These are phyloP conservation scores for Muscicapa comitata DNA, from an alignment of 2,797 vertebrate species.

Conservation along the genomic window DNA sequence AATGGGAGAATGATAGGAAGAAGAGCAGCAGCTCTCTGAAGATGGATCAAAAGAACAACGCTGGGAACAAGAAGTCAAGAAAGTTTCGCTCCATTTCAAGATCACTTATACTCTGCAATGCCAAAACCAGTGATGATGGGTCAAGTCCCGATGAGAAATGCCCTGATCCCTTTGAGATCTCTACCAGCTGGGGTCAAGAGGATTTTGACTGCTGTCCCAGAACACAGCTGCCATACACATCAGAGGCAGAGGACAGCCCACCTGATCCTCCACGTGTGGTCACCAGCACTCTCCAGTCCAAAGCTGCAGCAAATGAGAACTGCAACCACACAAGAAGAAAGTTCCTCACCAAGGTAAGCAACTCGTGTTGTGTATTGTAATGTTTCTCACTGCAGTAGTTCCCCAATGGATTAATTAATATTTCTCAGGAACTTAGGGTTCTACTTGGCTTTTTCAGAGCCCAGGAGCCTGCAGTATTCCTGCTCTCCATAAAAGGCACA, in stretches of 20 bases:
- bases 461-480: neutral
- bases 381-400: neutral
- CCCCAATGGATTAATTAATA: neutral
- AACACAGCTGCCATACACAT: slow-evolving; percentile 27
- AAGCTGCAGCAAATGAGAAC: slow-evolving; percentile 59
- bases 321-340: slow-evolving; percentile 76
- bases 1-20: slow-evolving; percentile 61
- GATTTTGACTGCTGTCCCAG: slow-evolving; percentile 49
- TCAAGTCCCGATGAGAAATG: slow-evolving; percentile 80
- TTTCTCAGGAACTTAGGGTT: neutral
- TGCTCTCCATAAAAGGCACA: neutral
- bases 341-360: slow-evolving; percentile 85
- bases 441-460: neutral
- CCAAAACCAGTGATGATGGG: slow-evolving; percentile 81
- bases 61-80: slow-evolving; percentile 76
- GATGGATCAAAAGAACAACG: slow-evolving; percentile 81
- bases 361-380: neutral
- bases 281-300: slow-evolving; percentile 34
- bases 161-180: slow-evolving; percentile 63
- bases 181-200: slow-evolving; percentile 49
- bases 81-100: slow-evolving; percentile 84
- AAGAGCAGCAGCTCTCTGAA: slow-evolving; percentile 70
- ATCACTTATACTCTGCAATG: slow-evolving; percentile 88
- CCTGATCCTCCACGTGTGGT: slow-evolving; percentile 24
- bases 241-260: slow-evolving; percentile 29